Conservation (phyloP, 2,797 vertebrate species). For the Pagetopsis macropterus region DNA sequence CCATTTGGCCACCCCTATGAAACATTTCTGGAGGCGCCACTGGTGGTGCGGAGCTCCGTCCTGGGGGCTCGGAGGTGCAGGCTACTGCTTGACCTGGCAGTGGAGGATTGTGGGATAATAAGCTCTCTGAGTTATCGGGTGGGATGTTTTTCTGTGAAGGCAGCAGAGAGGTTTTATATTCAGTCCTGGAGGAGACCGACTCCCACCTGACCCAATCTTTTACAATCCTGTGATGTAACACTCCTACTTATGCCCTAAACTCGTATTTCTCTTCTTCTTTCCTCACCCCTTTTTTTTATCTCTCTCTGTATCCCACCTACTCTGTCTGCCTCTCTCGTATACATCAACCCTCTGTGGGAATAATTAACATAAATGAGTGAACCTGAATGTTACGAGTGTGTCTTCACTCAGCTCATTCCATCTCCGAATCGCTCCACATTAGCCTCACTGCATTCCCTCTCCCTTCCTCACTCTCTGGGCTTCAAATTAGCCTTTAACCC, state of each 20-base stretch:
- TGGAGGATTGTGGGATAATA: constrained; percentile 47
- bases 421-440: constrained; percentile 44
- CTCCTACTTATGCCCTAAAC: constrained; percentile 58
- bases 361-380: constrained; percentile 50
- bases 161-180: constrained; percentile 49
- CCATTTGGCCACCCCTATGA: too few species aligned
- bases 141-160: constrained; percentile 43
- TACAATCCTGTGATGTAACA: constrained; percentile 62
- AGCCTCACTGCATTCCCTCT: constrained; percentile 46
- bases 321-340: constrained; percentile 39
- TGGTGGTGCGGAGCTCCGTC: constrained; percentile 11
- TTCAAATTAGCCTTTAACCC: constrained; percentile 64
- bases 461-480: constrained; percentile 15
- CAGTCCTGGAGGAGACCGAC: constrained; percentile 55
- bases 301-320: constrained; percentile 45
- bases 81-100: constrained; percentile 43
- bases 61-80: constrained; percentile 31
- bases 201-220: constrained; percentile 60
- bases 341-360: constrained; percentile 49
- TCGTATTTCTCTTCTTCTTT: constrained; percentile 37
- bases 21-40: too few species aligned
- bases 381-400: constrained; percentile 53
- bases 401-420: constrained; percentile 38
- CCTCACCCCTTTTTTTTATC: constrained; percentile 23
- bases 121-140: constrained; percentile 35